Base-by-base conservation (phyloP, 2,113 vertebrate species). In the Apus apus region DNA sequence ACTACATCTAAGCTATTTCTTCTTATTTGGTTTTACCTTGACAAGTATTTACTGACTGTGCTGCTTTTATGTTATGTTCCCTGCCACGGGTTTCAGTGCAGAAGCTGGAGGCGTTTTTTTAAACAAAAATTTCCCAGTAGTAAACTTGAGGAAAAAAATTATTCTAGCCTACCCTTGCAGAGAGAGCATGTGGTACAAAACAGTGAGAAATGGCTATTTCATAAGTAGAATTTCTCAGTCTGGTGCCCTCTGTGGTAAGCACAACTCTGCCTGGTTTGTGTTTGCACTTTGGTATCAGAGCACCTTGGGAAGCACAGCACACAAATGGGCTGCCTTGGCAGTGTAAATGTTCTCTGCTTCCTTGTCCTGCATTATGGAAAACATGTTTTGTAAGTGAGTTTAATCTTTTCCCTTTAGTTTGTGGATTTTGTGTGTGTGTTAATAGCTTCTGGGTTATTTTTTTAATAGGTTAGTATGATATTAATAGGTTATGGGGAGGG, bases 61-160 rank as follows among this genome's bases (percentile, higher is more conserved):
- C 23, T 90, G 53, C 48, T 96, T 94, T 93, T 56, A 88, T 90
- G 82, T 86, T 77, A 5, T 5, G 2, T 90, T 95, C 96, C 86
- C 79, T 84, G 80, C 61, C 54, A 43, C 1, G 0, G 20, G 68
- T 87, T 86, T 75, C 13, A 23, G 38, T 54, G 48, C 8, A 65
- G 1, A 40, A 68, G 5, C 46, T 75, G 62, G 72, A 54, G 48
- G 65, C 80, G 32, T 15, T 13, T 61, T 88, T 73, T 75, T 46
- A 36, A 23, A 43, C 21, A 75, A 74, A 90, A 89, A 93, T 68
- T 34, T 92, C 80, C 92, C 45, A 36, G 14, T 48, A 58, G 34
- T 58, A 92, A 18, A 45, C 57, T 83, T 48, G 6, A 48, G 19
- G 36, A 4, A 89, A 86, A 83, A 86, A 71, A 13, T 40, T 78